Conservation (phyloP, 2,888 invertebrate genomes). For the Diachrysia chrysitis region DNA sequence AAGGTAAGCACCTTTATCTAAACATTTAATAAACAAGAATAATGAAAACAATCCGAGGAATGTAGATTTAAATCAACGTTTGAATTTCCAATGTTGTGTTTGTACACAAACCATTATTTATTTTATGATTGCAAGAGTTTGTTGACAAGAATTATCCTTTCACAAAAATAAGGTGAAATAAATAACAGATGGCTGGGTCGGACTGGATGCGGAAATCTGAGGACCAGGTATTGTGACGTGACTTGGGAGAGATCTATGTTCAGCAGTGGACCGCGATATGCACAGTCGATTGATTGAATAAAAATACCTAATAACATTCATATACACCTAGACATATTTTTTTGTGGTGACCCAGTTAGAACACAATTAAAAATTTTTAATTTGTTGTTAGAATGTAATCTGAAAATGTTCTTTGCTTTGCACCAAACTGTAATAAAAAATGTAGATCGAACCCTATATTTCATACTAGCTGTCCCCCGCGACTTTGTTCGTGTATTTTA, state of each 20-base stretch:
- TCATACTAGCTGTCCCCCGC: no score
- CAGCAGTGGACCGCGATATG: no score
- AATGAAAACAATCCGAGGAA: not conserved
- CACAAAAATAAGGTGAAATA: slow-evolving; percentile 1
- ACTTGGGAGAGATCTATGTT: no score
- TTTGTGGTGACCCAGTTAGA: slow-evolving; percentile 4
- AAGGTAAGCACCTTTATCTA: slow-evolving; percentile 8
- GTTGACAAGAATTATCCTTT: not conserved
- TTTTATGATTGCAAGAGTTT: slow-evolving; percentile 1
- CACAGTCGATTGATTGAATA: no score
- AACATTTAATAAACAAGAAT: slow-evolving; percentile 2
- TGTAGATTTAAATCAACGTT: not conserved
- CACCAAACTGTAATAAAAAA: not conserved
- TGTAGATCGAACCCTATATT: not conserved
- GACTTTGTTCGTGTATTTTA: no score
- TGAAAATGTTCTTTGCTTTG: slow-evolving; percentile 4
- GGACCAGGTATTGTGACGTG: no score
- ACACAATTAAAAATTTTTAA: not conserved
- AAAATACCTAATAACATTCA: no score
- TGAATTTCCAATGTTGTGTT: not conserved
- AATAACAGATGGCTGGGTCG: no score
- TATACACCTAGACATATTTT: no score
- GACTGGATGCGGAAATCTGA: no score
- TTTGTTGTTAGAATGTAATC: slow-evolving; percentile 4
- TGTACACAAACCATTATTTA: not conserved